These are phyloP conservation scores for Oxyscelio sp. DNA, from an alignment of 2,888 invertebrate species.

Conservation along the genomic window DNA sequence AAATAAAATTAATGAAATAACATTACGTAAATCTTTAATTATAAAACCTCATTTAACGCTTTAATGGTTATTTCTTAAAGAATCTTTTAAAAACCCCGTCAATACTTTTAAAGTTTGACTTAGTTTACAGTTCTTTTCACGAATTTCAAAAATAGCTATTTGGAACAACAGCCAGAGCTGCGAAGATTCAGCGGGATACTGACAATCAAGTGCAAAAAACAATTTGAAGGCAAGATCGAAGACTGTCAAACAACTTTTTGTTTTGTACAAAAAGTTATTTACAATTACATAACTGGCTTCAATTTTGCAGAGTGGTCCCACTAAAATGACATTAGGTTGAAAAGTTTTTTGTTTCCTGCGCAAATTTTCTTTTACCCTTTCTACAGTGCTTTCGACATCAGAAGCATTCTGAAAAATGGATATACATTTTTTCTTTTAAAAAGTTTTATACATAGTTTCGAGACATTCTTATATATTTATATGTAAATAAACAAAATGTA, in stretches of 20 bases:
- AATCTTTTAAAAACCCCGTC: slow-evolving; percentile 20
- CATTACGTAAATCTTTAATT: too few species aligned
- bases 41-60: too few species aligned
- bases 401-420: not conserved
- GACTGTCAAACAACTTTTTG: not conserved
- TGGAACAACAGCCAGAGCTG: slow-evolving; percentile 22
- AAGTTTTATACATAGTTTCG: too few species aligned
- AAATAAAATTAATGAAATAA: too few species aligned
- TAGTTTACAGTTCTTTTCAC: not conserved
- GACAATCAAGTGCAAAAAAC: slow-evolving; percentile 28
- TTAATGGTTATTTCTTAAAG: not conserved
- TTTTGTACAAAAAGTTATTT: slow-evolving; percentile 13
- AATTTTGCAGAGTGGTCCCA: slow-evolving; percentile 2
- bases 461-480: too few species aligned
- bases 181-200: slow-evolving; percentile 32
- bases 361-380: not conserved
- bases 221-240: slow-evolving; percentile 40
- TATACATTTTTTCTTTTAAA: not conserved
- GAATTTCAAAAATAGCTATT: slow-evolving; percentile 10
- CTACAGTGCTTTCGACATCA: not conserved
- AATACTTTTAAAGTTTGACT: slow-evolving; percentile 16
- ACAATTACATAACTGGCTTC: slow-evolving; percentile 25
- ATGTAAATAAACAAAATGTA: not conserved
- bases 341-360: not conserved
- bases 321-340: not conserved